Evolutionary conservation across 2,888 invertebrate species (phyloP), one percentile per base, ranked within the genome.

Genomic region (Acronicta alni): DNA sequence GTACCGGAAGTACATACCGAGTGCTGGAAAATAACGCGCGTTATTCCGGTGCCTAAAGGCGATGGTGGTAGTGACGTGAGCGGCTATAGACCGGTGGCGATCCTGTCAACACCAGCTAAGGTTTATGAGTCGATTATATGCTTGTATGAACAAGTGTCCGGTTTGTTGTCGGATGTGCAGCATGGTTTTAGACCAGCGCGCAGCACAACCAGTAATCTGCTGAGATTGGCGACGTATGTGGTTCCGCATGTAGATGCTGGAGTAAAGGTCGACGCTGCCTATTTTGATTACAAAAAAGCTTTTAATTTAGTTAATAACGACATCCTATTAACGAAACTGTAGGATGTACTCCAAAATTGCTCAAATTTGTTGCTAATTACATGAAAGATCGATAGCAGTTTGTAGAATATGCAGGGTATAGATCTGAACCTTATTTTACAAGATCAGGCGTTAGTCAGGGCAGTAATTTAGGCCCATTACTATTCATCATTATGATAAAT

Each of bases 131-230:
- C 49, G 12, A 18, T 26, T 1, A 41, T 51, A 10, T 32, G 30
- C n/a, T 18, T 41, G 2, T 51, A 18, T 2, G 14, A 41, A 6
- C 30, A 39, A 26, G 41, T 51, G 8, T 41, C 41, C 5, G 9
- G 10, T 17, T 9, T 14, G 20, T 32, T 41, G 17, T 51, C 49
- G 3, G 49, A 41, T 5, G 15, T 32, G 1, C 49, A 51, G 17
- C 49, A 51, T 12, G 49, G 49, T 7, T 51, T 51, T 41, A 16
- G 26, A 18, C 48, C 48, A 48, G 48, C 17, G 39, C 48, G 12
- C 48, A 48, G 48, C 17, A 48, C 48, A 15, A 48, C 48, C 20
- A 48, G 20, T 7, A 48, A 48, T 10, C 26, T 48, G 15, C 15
- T 38, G 12, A 39, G 15, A 3, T 26, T 26, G 7, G 20, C n/a